Evolutionary conservation across 2,888 invertebrate species (phyloP), one percentile per base, ranked within the genome.

Genomic region (Melinopterus prodromus): DNA sequence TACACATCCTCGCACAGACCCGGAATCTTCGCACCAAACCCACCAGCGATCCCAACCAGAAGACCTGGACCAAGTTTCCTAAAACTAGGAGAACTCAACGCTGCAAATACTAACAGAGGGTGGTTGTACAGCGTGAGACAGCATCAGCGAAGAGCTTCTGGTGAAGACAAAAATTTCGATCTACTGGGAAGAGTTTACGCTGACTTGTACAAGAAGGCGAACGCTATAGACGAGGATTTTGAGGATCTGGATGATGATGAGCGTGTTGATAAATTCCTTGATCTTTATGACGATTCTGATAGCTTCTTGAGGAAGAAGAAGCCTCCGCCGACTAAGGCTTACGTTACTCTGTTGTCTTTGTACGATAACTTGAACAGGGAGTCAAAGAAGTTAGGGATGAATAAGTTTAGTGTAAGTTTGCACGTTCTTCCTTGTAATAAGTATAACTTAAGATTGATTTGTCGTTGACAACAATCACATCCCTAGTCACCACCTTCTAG

Each of bases 281-380:
- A 85, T 78, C 84, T 86, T 75, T 88, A 87, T 81, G 88, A 89
- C 77, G 88, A 89, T 81, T 14, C 26, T 35, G 83, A 78, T 72
- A 87, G 86, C 37, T 89, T 89, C 82, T 83, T 90, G 81, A 88
- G 88, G 80, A 87, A 90, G 0, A 89, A 90, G n/a, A 92, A 91
- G 84, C 88, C 90, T 0, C 92, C 93, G 74, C 89, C 92, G 1
- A 93, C 92, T 0, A 89, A 90, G 0, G 91, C 93, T 0, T 92
- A 93, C 80, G 89, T 93, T 77, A 91, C 93, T 75, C 87, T 94
- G 76, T 86, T 93, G 80, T 88, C 92, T 26, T 86, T 94, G 38
- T 94, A 94, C 85, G 94, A 94, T 83, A 89, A 92, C 6, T 84
- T 94, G 76, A 93, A 93, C 86, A 92, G 93, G 82, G 94, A 94